Percentiles rank a stretch among this genome's conserved stretches.
Conservation (phyloP, 2,797 vertebrate species). For the Aldrovandia affinis region DNA sequence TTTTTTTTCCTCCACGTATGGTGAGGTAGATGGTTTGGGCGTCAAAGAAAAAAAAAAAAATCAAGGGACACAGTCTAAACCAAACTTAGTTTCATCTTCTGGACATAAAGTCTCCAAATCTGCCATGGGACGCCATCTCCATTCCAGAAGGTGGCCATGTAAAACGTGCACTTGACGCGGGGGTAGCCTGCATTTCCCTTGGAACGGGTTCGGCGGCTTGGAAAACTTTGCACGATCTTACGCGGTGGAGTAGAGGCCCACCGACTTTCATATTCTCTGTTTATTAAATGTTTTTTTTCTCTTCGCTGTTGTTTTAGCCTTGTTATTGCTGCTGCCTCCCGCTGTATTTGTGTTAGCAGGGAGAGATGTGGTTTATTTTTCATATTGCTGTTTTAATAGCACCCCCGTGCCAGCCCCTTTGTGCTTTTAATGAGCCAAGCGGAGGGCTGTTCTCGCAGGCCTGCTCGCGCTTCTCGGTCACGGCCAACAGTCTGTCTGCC, state of each 20-base stretch:
- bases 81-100: too few relatives aligned
- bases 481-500: neutral
- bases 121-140: too few relatives aligned
- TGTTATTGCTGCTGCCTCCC: slow-evolving; percentile 9
- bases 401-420: neutral
- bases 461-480: neutral
- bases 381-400: neutral
- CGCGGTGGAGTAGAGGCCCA: slow-evolving; percentile 35
- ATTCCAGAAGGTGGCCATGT: too few relatives aligned
- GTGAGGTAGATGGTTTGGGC: too few relatives aligned
- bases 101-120: too few relatives aligned
- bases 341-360: slow-evolving; percentile 38
- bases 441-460: slow-evolving; percentile 13
- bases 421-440: slow-evolving; percentile 26
- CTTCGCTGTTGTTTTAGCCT: slow-evolving; percentile 27
- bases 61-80: too few relatives aligned
- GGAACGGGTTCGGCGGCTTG: slow-evolving; percentile 44
- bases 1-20: neutral
- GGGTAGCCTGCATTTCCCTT: slow-evolving; percentile 52
- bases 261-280: neutral
- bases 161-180: neutral
- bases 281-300: slow-evolving; percentile 45
- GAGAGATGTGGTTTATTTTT: slow-evolving; percentile 23
- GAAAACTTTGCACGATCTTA: slow-evolving; percentile 61
- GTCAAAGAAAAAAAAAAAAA: too few relatives aligned